Percentiles rank a stretch among this genome's conserved stretches.
Evolutionary conservation across 2,113 vertebrate genomes (phyloP).

Genomic region (Octodon degus): DNA sequence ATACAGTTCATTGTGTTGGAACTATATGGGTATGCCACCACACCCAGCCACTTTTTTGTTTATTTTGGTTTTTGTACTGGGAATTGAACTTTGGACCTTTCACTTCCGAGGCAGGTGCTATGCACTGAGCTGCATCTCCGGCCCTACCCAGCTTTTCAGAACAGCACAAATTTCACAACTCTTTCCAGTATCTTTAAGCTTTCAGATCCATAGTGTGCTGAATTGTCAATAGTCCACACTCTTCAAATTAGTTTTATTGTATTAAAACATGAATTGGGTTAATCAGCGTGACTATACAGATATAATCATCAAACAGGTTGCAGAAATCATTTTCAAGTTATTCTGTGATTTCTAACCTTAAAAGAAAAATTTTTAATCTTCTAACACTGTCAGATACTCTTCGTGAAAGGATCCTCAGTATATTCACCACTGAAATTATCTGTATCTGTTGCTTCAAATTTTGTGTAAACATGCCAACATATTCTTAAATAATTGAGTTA

Average conservation of each 20-base stretch:
- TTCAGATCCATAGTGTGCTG: conserved; percentile 1
- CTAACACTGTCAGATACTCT: not conserved
- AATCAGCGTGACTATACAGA: not conserved
- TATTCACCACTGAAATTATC: conserved; percentile 15
- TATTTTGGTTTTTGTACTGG: too few species aligned
- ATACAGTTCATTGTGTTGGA: not conserved
- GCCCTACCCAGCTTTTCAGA: not conserved
- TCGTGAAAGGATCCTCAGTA: not conserved
- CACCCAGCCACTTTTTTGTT: not conserved
- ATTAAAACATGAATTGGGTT: not conserved
- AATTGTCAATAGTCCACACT: not conserved
- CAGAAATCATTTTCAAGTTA: conserved; percentile 43
- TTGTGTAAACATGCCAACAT: not conserved
- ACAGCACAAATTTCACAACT: conserved; percentile 28
- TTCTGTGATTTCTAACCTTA: not conserved
- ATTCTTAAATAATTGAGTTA: conserved; percentile 45
- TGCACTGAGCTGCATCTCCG: too few species aligned
- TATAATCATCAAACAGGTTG: not conserved
- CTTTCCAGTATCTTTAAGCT: conserved; percentile 13
- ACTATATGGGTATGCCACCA: not conserved
- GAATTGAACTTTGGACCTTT: too few species aligned
- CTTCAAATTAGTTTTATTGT: conserved; percentile 40
- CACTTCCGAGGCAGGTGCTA: too few species aligned
- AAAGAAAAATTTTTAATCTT: conserved; percentile 1
- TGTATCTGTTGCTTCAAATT: conserved; percentile 10